Base-by-base conservation (phyloP, 2,113 vertebrate genomes). In the Xiphorhynchus elegans region DNA sequence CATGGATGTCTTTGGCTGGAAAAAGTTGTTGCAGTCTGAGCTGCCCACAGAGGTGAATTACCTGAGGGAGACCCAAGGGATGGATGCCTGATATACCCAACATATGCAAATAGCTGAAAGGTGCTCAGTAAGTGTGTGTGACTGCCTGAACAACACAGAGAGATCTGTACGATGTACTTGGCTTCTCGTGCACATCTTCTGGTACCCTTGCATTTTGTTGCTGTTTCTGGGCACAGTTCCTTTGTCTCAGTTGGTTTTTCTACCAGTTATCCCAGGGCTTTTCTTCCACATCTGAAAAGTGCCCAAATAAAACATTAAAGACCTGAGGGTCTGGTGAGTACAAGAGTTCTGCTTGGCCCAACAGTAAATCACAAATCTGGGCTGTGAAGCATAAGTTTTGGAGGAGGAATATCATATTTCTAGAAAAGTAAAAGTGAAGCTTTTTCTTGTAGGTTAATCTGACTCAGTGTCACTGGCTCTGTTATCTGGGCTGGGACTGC, bases 81-180 rank as follows among this genome's bases (percentile, higher is more conserved):
- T 16, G 17, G 40, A 15, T 67, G 29, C 35, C 68, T 78, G 37
- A 50, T 2, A 3, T 68, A 39, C 14, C 50, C 70, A 93, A 44
- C 29, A 7, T 4, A 2, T 14, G 7, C 74, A n/a, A 12, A 4
- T 1, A 44, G 20, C 21, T 11, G 12, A 33, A 15, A 49, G 28
- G 13, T 64, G 58, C 70, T 87, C 3, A 10, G 3, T 17, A 6
- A 19, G 19, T 8, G 11, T 19, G 28, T 44, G 19, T 5, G 14
- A 21, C 31, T 35, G 24, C 66, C 50, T 64, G 53, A 73, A 9
- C 58, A 77, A 8, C 46, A 31, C 50, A 40, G 29, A 75, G 25
- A 9, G 21, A 7, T 13, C 50, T 84, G 7, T 17, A 8, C 31
- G 16, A 7, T n/a, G 31, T 39, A 21, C 16, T 25, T 89, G 39